Base-by-base conservation (phyloP, 2,797 vertebrate species). In the Enteromius fasciolatus region DNA sequence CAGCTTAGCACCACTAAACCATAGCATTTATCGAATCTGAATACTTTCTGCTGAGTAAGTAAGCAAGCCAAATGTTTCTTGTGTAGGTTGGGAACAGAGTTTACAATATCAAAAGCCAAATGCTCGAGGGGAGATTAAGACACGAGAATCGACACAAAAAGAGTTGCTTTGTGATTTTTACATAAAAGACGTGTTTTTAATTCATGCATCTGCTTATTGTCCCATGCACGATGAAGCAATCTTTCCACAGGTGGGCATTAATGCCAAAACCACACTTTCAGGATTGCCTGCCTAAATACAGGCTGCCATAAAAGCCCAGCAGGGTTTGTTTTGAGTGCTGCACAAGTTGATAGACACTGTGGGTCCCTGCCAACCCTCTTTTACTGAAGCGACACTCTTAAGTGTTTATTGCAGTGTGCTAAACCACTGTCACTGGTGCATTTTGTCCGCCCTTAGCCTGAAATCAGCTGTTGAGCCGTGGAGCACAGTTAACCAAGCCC, bases 241-340 rank as follows among this genome's bases (percentile, higher is more conserved):
- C 2, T 77, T 86, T 80, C 85, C 86, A 80, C 87, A 86, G 57
- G 83, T 89, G 81, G 83, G 41, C 39, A 14, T 86, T 91, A 87
- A 93, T 89, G 89, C 86, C 84, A 81, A 89, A 92, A 92, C 87
- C 91, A 92, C 83, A 82, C 88, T 91, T 91, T 90, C 44, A 84
- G 73, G 36, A 80, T 82, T 82, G 90, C 88, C 90, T 92, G 91
- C 88, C 83, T 81, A 87, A 57, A 87, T 79, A 83, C 84, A 63
- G 81, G 67, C 78, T 18, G 59, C 25, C 36, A 61, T 80, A 84
- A 87, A 89, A 74, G 50, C 87, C 72, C 88, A 84, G 87, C 78
- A 79, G 89, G 89, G 84, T 69, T 85, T 88, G 90, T 90, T 90
- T 91, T 80, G 80, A 80, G 84, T 83, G 87, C 85, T 23, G 83